phyloP scores from a whole-genome alignment of 2,113 vertebrate genomes.

The Hemiscyllium ocellatum region DNA sequence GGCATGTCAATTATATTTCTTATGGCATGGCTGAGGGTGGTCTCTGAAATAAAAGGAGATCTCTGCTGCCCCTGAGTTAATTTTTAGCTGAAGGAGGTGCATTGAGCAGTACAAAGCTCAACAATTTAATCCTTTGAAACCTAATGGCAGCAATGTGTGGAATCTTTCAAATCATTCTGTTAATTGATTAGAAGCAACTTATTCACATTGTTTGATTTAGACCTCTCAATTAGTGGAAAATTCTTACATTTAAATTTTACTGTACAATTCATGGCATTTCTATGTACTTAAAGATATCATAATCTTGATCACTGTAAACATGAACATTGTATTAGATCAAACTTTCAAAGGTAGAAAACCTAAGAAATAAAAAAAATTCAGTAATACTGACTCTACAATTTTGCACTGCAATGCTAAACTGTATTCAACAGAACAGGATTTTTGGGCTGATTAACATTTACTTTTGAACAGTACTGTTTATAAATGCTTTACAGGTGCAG shows the following conservation, averaged over 20 bases:
- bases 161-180: background rate
- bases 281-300: background rate
- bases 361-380: background rate
- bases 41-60: constrained; percentile 1
- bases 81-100: background rate
- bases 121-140: constrained; percentile 24
- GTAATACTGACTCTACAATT: background rate
- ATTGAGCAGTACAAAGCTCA: background rate
- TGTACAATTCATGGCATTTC: background rate
- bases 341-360: background rate
- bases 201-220: background rate
- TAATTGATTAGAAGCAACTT: background rate
- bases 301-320: background rate
- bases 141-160: background rate
- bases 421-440: background rate
- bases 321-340: background rate
- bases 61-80: constrained; percentile 6
- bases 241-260: background rate
- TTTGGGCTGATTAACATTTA: background rate
- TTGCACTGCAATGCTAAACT: background rate
- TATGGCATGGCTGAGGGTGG: constrained; percentile 21
- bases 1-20: background rate
- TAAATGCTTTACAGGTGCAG: background rate
- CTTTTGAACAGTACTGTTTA: background rate
- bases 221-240: background rate